Evolutionary conservation across 2,113 vertebrate genomes (phyloP).

Genomic region (Silurus meridionalis): DNA sequence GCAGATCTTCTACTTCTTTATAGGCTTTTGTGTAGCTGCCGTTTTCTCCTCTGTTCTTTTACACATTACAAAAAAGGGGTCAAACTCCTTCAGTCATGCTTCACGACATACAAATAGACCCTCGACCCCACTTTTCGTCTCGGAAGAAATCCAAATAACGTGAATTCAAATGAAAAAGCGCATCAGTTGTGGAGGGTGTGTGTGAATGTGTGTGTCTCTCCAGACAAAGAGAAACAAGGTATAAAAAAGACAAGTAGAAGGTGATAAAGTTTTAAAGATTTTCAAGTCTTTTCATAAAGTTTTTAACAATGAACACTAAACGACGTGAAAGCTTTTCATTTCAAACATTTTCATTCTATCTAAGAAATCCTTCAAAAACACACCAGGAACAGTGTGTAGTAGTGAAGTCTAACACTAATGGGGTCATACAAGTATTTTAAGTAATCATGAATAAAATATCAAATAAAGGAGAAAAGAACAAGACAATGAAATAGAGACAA

Average conservation of each 20-base stretch:
- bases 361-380: neutral
- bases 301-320: neutral
- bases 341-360: neutral
- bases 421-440: neutral
- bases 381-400: neutral
- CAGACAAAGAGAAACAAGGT: neutral
- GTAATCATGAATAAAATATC: neutral
- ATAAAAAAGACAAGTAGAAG: neutral
- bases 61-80: slow-evolving; percentile 25
- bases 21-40: slow-evolving; percentile 17
- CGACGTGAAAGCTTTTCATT: neutral
- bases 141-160: slow-evolving; percentile 7
- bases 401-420: neutral
- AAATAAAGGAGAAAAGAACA: neutral
- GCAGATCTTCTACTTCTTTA: slow-evolving; percentile 25
- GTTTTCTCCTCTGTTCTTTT: slow-evolving; percentile 8
- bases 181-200: slow-evolving; percentile 11
- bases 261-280: neutral
- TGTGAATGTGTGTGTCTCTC: neutral
- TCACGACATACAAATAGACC: slow-evolving; percentile 22
- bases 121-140: neutral
- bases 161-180: slow-evolving; percentile 15
- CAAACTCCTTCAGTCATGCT: slow-evolving; percentile 12
- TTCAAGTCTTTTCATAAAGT: neutral
- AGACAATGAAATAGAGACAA: neutral